Evolutionary conservation across 2,113 vertebrate species (phyloP).

Genomic region (Triplophysa siluroides): DNA sequence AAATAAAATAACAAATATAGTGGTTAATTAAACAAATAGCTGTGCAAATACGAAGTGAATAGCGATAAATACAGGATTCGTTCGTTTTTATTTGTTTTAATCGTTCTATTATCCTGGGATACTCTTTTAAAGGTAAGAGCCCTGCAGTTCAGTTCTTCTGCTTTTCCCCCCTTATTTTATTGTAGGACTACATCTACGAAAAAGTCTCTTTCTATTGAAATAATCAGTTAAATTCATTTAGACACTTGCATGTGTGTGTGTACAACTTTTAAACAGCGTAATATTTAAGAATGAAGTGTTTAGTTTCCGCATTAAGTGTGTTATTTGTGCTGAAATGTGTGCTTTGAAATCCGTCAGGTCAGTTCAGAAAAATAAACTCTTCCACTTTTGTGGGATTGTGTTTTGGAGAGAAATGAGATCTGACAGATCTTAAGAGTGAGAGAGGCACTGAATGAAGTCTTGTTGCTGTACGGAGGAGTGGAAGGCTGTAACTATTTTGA

Average conservation of each 20-base stretch:
- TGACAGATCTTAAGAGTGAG: background rate
- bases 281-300: background rate
- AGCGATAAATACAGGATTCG: background rate
- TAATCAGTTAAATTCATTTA: background rate
- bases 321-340: background rate
- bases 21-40: conserved; percentile 28
- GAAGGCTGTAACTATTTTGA: too few species aligned
- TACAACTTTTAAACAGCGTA: background rate
- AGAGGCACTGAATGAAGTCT: background rate
- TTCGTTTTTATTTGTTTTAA: background rate
- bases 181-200: background rate
- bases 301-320: background rate
- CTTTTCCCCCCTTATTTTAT: conserved; percentile 7
- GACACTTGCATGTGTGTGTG: background rate
- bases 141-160: background rate
- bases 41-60: conserved; percentile 7
- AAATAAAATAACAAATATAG: conserved; percentile 51
- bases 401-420: background rate
- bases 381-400: background rate
- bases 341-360: background rate
- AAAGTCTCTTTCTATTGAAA: background rate
- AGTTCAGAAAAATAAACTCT: background rate
- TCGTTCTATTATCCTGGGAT: background rate
- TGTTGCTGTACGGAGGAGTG: background rate
- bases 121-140: conserved; percentile 32